Percentiles rank a stretch among this genome's conserved stretches.
These are phyloP conservation scores for Rissa tridactyla DNA, from an alignment of 2,113 vertebrate species.

Conservation along the genomic window DNA sequence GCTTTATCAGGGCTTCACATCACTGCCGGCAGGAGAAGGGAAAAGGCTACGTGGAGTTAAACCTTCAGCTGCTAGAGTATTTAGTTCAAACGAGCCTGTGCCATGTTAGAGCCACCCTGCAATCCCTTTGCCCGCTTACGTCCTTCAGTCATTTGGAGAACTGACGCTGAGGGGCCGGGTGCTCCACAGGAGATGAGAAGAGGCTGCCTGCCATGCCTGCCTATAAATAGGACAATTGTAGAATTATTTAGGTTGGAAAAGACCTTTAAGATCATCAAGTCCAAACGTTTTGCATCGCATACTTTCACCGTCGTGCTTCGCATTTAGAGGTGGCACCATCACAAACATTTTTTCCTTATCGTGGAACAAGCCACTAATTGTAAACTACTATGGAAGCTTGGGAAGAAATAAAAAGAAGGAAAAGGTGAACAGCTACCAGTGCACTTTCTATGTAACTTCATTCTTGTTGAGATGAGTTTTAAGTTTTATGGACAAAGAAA, in stretches of 20 bases:
- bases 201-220: not conserved
- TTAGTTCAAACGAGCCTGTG: not conserved
- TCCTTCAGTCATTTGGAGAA: not conserved
- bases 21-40: not conserved
- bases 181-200: not conserved
- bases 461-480: not conserved
- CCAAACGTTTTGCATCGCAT: not conserved
- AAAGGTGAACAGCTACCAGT: not conserved
- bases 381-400: not conserved
- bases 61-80: not conserved
- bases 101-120: not conserved
- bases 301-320: fast-evolving
- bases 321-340: not conserved
- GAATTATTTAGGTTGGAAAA: not conserved
- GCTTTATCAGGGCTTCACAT: not conserved
- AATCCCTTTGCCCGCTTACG: not conserved
- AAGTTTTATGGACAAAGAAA: fast-evolving
- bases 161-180: not conserved
- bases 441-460: fast-evolving
- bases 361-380: fast-evolving
- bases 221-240: not conserved
- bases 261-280: not conserved
- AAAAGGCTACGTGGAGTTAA: not conserved
- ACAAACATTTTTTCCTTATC: fast-evolving
- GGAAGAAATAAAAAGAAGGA: not conserved